Base-by-base conservation (phyloP, 2,113 vertebrate species). In the Paramormyrops kingsleyae region DNA sequence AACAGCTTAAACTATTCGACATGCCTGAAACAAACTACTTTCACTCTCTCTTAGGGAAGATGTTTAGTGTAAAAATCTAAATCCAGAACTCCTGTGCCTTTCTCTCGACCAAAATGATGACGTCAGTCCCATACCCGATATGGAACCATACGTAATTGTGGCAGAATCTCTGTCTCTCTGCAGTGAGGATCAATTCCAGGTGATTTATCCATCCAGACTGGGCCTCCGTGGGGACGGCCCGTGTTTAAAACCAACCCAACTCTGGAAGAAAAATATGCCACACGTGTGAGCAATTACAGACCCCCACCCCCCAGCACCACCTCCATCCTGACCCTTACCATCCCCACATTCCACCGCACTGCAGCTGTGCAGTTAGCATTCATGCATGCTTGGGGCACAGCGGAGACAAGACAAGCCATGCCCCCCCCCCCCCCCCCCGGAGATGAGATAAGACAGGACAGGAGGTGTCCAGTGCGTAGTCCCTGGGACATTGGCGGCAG, bases 271-370 rank as follows among this genome's bases (percentile, higher is more conserved):
- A 90, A 91, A 91, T 80, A 89, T 88, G 86, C 83, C 92, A 87
- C 92, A 93, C 90, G 89, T 93, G 92, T 70, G 56, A 90, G 90
- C 88, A 92, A 92, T 92, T 91, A 92, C 77, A 83, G 44, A 39
- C 9, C 6, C 77, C 5, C 47, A 24, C 13, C n/a, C 12, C 24
- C 56, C 46, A 49, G 5, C 42, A 6, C 4, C 52, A 2, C 24
- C 59, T 3, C 8, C 62, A 66, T 9, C n/a, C 9, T 66, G 62
- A 66, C 62, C 62, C 62, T 27, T 66, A 85, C 44, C n/a, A 84
- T 24, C 90, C 56, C 90, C 47, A 89, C 89, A 89, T 88, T 91
- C 91, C 87, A 89, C 83, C 56, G 83, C 77, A 86, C 24, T 56
- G 88, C 90, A 80, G 44, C 53, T 77, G 89, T 62, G 53, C 47